Percentiles rank a stretch among this genome's conserved stretches.
These are phyloP conservation scores for Sarcophaga carnaria DNA, from an alignment of 2,888 invertebrate genomes.

Conservation along the genomic window DNA sequence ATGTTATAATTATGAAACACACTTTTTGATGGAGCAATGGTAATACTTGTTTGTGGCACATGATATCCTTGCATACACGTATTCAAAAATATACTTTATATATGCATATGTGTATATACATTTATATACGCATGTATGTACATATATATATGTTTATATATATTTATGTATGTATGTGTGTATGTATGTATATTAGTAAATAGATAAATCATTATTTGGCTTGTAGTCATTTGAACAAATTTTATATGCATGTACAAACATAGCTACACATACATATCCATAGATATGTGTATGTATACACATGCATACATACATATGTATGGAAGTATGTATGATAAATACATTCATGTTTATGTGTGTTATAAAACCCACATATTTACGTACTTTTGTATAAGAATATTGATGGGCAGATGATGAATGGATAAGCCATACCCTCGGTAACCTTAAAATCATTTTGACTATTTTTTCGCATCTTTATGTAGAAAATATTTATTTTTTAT, in stretches of 20 bases:
- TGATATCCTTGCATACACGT: not conserved
- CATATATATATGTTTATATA: not conserved
- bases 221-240: slow-evolving; percentile 46
- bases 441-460: not conserved
- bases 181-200: slow-evolving; percentile 50
- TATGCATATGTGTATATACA: too few species aligned
- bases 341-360: not conserved
- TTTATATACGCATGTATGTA: not conserved
- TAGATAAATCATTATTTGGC: slow-evolving; percentile 66
- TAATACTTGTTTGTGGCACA: not conserved
- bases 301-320: not conserved
- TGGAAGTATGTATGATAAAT: not conserved
- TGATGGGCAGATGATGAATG: not conserved
- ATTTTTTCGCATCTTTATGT: slow-evolving; percentile 16
- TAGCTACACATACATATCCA: not conserved
- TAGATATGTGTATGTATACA: not conserved
- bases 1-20: not conserved
- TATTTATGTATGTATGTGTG: not conserved
- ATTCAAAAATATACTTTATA: not conserved
- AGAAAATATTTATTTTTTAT: slow-evolving; percentile 29
- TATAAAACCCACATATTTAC: not conserved
- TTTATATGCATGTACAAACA: slow-evolving; percentile 16
- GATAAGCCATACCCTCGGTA: not conserved
- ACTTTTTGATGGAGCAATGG: not conserved
- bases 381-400: not conserved